These are phyloP conservation scores for Altica lythri DNA, from an alignment of 2,888 invertebrate species.

Conservation along the genomic window DNA sequence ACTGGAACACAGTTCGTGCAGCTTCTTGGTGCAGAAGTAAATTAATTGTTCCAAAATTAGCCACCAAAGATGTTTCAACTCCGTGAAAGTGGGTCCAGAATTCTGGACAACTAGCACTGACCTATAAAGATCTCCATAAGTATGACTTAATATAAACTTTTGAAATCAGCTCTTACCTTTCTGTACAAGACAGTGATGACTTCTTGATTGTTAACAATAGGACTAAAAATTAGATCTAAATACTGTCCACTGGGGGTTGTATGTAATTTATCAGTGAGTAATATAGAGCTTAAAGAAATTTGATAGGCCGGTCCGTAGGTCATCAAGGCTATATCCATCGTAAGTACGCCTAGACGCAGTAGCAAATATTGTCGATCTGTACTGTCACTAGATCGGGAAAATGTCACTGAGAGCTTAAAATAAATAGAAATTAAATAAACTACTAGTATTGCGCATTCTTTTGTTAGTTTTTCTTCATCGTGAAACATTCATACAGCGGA, in stretches of 20 bases:
- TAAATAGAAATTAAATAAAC: too few species aligned
- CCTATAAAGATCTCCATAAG: slow-evolving; percentile 58
- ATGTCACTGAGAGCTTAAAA: slow-evolving; percentile 66
- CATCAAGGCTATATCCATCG: slow-evolving; percentile 77
- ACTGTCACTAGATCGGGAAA: slow-evolving; percentile 68
- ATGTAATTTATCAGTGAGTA: slow-evolving; percentile 77
- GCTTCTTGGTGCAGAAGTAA: slow-evolving; percentile 76
- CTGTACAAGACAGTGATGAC: slow-evolving; percentile 75
- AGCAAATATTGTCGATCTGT: slow-evolving; percentile 75
- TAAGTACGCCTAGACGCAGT: slow-evolving; percentile 70
- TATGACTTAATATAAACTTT: not conserved
- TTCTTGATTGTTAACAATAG: slow-evolving; percentile 62
- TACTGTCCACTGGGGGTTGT: slow-evolving; percentile 76
- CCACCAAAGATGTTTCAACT: slow-evolving; percentile 76
- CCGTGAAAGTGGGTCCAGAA: slow-evolving; percentile 80
- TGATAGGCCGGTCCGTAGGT: slow-evolving; percentile 79
- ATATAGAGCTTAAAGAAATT: slow-evolving; percentile 67
- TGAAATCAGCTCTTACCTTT: slow-evolving; percentile 61
- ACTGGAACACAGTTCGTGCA: slow-evolving; percentile 71
- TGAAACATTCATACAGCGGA: too few species aligned
- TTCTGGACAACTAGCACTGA: slow-evolving; percentile 80
- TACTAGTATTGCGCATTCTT: too few species aligned
- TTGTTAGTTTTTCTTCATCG: too few species aligned
- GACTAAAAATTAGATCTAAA: slow-evolving; percentile 72
- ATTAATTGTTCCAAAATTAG: slow-evolving; percentile 68